These are phyloP conservation scores for Corvus cornix DNA, from an alignment of 2,113 vertebrate genomes.

Conservation along the genomic window DNA sequence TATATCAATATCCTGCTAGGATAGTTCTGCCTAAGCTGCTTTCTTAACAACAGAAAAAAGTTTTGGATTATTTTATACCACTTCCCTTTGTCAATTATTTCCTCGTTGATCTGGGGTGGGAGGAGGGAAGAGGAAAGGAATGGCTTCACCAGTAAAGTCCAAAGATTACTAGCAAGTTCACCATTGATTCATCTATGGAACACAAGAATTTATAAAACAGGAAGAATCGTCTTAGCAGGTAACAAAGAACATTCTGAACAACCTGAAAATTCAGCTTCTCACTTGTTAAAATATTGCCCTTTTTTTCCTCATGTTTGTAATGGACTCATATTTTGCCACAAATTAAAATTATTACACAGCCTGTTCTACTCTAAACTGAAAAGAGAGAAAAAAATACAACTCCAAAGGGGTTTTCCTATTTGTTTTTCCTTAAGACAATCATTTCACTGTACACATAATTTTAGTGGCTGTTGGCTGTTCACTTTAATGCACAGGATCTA, in stretches of 20 bases:
- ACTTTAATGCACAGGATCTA: background rate
- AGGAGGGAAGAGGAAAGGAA: background rate
- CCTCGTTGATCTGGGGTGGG: background rate
- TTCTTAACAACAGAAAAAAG: background rate
- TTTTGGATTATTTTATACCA: background rate
- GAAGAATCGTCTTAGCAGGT: background rate
- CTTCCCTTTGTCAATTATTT: background rate
- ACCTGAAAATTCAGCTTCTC: background rate
- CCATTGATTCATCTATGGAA: background rate
- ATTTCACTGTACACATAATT: background rate
- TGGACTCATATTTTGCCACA: background rate
- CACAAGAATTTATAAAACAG: background rate
- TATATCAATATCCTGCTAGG: background rate
- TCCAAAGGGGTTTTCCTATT: background rate
- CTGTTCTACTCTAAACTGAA: background rate
- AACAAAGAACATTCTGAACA: background rate
- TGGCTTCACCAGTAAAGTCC: background rate
- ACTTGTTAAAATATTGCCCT: background rate
- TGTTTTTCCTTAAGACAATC: background rate
- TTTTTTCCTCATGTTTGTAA: background rate
- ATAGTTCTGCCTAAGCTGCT: background rate
- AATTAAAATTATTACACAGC: background rate
- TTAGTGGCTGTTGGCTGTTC: background rate
- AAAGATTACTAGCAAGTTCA: background rate
- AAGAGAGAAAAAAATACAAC: background rate